Conservation (phyloP, 2,888 invertebrate species). For the Gasteruption jaculator region DNA sequence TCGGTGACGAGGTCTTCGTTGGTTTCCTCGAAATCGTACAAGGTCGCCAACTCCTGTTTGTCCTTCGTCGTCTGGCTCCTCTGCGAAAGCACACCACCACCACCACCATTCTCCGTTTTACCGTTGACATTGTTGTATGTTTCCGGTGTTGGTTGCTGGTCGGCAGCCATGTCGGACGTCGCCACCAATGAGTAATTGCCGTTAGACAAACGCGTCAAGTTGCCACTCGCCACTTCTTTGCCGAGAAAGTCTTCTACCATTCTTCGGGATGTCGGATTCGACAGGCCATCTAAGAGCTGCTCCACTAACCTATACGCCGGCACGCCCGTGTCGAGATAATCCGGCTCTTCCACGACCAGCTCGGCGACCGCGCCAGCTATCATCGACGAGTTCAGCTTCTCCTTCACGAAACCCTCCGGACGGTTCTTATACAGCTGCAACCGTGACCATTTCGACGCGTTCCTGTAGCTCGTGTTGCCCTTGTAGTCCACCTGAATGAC, state of each 20-base stretch:
- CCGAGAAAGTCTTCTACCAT: conserved; percentile 60
- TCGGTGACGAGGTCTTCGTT: conserved; percentile 37
- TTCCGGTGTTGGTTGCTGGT: conserved; percentile 12
- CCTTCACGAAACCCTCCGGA: conserved; percentile 56
- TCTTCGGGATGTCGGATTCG: conserved; percentile 62
- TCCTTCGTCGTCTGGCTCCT: too few relatives aligned
- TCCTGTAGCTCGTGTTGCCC: conserved; percentile 80
- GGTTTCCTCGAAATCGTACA: conserved; percentile 37
- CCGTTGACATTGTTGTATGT: too few relatives aligned
- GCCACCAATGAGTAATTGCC: conserved; percentile 68
- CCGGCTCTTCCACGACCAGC: conserved; percentile 67
- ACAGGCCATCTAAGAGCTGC: conserved; percentile 56
- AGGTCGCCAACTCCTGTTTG: conserved; percentile 22
- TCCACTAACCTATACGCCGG: conserved; percentile 65
- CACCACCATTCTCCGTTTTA: conserved; percentile 29
- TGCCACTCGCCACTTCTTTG: conserved; percentile 67
- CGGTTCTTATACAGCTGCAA: conserved; percentile 47
- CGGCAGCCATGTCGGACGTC: conserved; percentile 41
- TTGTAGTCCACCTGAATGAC: conserved; percentile 83
- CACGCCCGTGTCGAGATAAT: conserved; percentile 68
- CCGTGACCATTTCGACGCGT: conserved; percentile 69
- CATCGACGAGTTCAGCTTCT: conserved; percentile 49
- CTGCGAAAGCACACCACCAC: conserved; percentile 21
- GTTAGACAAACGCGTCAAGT: conserved; percentile 64
- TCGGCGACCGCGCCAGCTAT: conserved; percentile 69